Conservation (phyloP, 2,888 invertebrate genomes). For the Escarpia spicata region DNA sequence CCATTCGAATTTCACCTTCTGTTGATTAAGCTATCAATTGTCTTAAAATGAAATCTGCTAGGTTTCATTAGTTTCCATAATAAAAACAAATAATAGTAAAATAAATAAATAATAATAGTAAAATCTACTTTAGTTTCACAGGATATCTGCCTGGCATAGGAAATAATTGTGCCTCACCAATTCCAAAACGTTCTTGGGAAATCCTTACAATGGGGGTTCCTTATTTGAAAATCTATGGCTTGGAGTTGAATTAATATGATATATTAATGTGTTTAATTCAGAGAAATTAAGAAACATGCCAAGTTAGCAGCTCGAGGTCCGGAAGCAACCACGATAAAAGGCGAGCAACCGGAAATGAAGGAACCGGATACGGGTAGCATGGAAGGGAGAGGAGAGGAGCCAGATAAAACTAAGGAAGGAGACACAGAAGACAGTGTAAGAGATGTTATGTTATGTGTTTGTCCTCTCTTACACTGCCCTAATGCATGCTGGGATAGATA, state of each 20-base stretch:
- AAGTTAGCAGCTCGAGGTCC: not conserved
- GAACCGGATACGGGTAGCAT: not conserved
- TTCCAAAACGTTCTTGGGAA: no score
- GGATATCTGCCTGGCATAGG: no score
- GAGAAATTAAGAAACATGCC: constrained; percentile 43
- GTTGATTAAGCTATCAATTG: no score
- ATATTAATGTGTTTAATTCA: constrained; percentile 17
- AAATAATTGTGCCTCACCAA: no score
- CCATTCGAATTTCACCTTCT: no score
- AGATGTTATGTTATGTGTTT: not conserved
- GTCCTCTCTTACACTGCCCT: not conserved
- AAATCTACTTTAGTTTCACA: no score
- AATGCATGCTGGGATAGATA: constrained; percentile 5
- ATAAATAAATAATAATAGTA: no score
- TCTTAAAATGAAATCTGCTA: no score
- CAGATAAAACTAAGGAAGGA: constrained; percentile 52
- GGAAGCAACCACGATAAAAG: not conserved
- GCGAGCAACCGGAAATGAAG: constrained; percentile 39
- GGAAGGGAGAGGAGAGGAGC: constrained; percentile 47
- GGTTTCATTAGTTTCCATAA: no score
- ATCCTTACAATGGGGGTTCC: not conserved
- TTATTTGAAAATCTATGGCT: not conserved
- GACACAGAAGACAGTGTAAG: not conserved
- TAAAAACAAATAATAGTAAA: no score
- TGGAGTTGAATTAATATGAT: not conserved